Evolutionary conservation across 1,140 invertebrate genomes (phyloP).

Genomic region (Pentalonia nigronervosa): DNA sequence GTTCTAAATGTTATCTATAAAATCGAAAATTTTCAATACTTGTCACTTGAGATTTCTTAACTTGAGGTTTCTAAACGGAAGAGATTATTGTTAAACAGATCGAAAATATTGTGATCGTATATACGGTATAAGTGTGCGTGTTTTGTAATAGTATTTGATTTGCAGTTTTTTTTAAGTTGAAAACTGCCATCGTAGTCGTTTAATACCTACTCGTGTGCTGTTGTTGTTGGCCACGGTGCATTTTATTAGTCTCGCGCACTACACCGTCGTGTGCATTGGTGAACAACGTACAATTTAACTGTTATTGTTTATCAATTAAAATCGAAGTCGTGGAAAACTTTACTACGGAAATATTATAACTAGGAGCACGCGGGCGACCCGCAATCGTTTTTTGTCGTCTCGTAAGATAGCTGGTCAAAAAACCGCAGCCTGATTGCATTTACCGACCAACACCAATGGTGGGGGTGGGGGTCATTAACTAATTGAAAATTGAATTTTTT

Average conservation of each 20-base stretch:
- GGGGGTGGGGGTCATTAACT: not conserved
- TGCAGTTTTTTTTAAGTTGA: not conserved
- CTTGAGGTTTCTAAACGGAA: not conserved
- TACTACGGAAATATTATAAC: not conserved
- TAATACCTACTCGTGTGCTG: slow-evolving; percentile 1
- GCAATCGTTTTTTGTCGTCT: not conserved
- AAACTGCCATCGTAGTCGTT: not conserved
- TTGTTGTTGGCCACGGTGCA: not conserved
- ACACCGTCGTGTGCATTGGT: not conserved
- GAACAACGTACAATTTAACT: not conserved
- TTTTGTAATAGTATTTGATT: not conserved
- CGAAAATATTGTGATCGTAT: not conserved
- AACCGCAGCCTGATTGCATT: no score
- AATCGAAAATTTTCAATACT: not conserved
- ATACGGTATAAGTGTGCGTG: not conserved
- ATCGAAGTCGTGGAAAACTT: not conserved
- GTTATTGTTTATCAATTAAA: not conserved
- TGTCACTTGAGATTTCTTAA: not conserved
- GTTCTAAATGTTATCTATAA: not conserved
- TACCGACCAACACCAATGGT: not conserved
- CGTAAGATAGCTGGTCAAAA: no score
- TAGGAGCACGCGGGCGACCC: not conserved
- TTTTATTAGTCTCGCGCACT: not conserved
- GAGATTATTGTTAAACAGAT: not conserved
- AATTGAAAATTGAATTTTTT: not conserved